Base-by-base conservation (phyloP, 2,113 vertebrate species). In the Capra hircus region DNA sequence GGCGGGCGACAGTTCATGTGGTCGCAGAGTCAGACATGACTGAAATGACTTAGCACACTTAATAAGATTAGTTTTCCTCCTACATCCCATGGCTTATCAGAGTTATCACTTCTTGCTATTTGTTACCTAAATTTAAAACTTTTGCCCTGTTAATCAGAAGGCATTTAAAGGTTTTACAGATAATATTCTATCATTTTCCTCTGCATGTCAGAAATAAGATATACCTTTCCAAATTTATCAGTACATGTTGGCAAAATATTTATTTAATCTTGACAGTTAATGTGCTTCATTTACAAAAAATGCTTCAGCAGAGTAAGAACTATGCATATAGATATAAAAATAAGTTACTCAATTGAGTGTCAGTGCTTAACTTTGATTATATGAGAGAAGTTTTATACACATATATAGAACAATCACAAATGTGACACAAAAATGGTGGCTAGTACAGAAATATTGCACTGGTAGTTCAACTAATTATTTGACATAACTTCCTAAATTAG, bases 21-120 rank as follows among this genome's bases (percentile, higher is more conserved):
- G 14, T 62, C 0, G 0, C 30, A 64, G 30, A 64, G 15, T 33
- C 0, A 0, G 30, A 64, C 60, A 64, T 33, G 60, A 33, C 15
- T 33, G 30, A 64, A 64, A 30, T 64, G 7, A 17, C 15, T 64
- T 16, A 64, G 3, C 30, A 17, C 30, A 33, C 30, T 64, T 64
- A 64, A 64, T 64, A 64, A 33, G 7, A 30, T 52, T 55, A n/a
- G 36, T 88, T 86, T 74, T 93, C 9, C 7, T 67, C n/a, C 30
- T 90, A 7, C 59, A 57, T 77, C 48, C 15, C 5, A 74, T 40
- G 19, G 25, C 6, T 81, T n/a, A 57, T 25, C 21, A 71, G 2
- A 40, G 23, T 85, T 83, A 84, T 53, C 60, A 25, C 4, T 57
- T 78, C 36, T 16, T 90, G 10, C 14, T 50, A 27, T n/a, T 36